phyloP scores from a whole-genome alignment of 1,140 invertebrate species.

The Ooceraea biroi region DNA sequence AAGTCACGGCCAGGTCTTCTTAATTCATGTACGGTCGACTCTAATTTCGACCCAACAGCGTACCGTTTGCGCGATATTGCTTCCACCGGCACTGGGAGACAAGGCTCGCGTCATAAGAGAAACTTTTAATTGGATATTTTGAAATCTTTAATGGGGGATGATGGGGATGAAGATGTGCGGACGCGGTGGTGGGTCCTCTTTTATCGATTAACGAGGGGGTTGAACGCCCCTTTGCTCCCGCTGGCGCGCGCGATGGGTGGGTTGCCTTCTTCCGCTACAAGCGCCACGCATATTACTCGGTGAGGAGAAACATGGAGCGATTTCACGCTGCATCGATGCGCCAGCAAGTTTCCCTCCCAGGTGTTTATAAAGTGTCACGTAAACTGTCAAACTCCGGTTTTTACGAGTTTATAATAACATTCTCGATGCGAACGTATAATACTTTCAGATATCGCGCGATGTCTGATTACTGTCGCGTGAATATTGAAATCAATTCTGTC shows the following conservation, averaged over 20 bases:
- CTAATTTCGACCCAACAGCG: slow-evolving; percentile 45
- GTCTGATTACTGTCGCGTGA: background rate
- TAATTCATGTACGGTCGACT: slow-evolving; percentile 55
- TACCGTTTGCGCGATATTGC: slow-evolving; percentile 48
- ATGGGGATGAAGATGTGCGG: no score
- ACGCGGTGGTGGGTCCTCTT: background rate
- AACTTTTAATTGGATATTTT: slow-evolving; percentile 68
- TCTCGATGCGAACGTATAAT: background rate
- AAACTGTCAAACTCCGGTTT: slow-evolving; percentile 9
- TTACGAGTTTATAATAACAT: background rate
- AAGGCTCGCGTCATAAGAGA: slow-evolving; percentile 16
- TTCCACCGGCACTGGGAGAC: slow-evolving; percentile 32
- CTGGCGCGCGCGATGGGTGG: background rate
- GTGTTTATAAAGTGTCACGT: background rate
- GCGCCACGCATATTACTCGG: background rate
- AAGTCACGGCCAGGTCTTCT: slow-evolving; percentile 54
- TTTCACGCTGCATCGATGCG: slow-evolving; percentile 29
- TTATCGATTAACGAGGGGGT: slow-evolving; percentile 10
- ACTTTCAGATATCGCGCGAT: no score
- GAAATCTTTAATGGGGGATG: slow-evolving; percentile 28
- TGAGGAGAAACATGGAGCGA: slow-evolving; percentile 6
- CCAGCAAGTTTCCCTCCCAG: background rate
- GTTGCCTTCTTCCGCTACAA: background rate
- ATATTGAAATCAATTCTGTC: background rate
- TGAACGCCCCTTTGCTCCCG: background rate